Percentiles rank a stretch among this genome's conserved stretches.
Evolutionary conservation across 2,113 vertebrate species (phyloP).

Genomic region (Patagioenas fasciata): DNA sequence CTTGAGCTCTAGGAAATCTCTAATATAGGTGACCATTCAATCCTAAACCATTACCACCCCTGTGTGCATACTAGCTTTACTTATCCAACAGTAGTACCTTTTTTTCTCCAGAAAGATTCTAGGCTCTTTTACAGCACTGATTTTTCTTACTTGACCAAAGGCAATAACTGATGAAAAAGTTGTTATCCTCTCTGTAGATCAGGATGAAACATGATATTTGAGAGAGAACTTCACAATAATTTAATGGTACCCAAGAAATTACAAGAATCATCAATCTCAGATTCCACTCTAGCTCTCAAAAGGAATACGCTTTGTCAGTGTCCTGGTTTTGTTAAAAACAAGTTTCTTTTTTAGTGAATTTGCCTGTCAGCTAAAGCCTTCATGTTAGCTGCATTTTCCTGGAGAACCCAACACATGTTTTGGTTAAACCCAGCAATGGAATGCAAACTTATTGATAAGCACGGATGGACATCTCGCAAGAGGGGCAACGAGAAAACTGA

Average conservation of each 20-base stretch:
- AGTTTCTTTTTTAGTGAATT: no score
- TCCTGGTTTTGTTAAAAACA: no score
- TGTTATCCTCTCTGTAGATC: not conserved
- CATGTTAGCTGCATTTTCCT: no score
- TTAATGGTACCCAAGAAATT: not conserved
- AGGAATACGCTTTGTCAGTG: not conserved
- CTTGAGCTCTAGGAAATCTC: not conserved
- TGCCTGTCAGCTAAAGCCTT: no score
- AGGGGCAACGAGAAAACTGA: no score
- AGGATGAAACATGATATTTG: not conserved
- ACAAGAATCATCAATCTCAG: not conserved
- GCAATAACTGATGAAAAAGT: not conserved
- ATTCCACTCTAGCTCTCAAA: not conserved
- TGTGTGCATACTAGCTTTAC: rapidly evolving
- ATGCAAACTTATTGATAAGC: no score
- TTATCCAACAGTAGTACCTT: not conserved
- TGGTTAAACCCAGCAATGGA: no score
- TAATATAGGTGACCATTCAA: not conserved
- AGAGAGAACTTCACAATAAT: not conserved
- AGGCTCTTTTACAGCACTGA: not conserved
- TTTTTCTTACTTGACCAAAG: not conserved
- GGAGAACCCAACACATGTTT: no score
- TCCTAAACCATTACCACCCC: not conserved
- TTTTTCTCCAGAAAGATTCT: not conserved
- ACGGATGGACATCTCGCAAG: no score